A percentile compares a stretch with the other conserved stretches of the same genome.
These are phyloP conservation scores for Pionites leucogaster DNA, from an alignment of 2,113 vertebrate genomes.

Conservation along the genomic window DNA sequence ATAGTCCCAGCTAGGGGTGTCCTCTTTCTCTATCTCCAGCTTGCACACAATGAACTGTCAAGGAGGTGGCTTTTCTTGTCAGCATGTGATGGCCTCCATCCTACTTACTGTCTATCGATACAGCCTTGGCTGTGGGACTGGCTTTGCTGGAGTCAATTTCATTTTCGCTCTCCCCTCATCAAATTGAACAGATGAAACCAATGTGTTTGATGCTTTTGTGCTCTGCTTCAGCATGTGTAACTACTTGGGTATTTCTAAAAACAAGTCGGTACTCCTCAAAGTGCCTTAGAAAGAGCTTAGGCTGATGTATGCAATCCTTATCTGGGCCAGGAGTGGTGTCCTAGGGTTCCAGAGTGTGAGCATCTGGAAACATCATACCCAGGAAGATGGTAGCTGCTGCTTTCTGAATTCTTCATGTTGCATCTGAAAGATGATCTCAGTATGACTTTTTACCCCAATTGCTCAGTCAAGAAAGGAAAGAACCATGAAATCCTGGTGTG, in stretches of 20 bases:
- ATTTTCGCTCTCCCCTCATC: not conserved
- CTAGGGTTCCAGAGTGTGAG: not conserved
- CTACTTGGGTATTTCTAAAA: not conserved
- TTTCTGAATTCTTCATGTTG: not conserved
- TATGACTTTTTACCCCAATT: not conserved
- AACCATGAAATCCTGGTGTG: not conserved
- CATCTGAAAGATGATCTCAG: not conserved
- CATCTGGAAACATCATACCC: too few relatives aligned
- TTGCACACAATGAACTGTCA: fast-evolving
- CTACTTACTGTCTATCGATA: not conserved
- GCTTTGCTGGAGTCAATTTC: not conserved
- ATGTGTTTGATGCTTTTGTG: not conserved
- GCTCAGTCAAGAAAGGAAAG: not conserved
- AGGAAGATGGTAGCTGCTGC: not conserved
- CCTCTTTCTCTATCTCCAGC: not conserved
- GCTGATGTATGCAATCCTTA: not conserved
- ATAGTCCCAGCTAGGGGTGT: not conserved
- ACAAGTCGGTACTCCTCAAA: not conserved
- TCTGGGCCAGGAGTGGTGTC: not conserved
- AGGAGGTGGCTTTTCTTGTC: not conserved
- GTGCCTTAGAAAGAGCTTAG: not conserved
- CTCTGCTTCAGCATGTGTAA: not conserved
- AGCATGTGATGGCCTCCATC: not conserved
- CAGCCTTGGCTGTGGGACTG: not conserved
- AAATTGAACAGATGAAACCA: not conserved